These are phyloP conservation scores for Ceriagrion tenellum DNA, from an alignment of 2,888 invertebrate genomes.

Conservation along the genomic window DNA sequence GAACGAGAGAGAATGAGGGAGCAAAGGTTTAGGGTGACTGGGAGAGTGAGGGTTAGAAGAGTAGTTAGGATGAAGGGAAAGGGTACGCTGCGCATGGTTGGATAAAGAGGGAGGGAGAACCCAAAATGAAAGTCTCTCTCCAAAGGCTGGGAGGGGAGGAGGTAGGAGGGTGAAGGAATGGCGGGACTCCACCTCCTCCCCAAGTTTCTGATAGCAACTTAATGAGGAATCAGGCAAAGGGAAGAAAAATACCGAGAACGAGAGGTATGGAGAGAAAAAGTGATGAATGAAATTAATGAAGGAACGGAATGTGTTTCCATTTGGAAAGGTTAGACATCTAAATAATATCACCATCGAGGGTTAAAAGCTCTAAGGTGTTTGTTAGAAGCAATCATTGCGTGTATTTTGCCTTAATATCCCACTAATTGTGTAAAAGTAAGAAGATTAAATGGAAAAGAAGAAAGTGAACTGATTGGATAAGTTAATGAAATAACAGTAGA, in stretches of 20 bases:
- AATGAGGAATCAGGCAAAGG: conserved; percentile 2
- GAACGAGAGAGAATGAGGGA: background rate
- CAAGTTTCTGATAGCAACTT: conserved; percentile 10
- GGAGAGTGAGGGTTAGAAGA: background rate
- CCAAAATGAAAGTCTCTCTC: background rate
- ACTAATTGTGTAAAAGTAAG: background rate
- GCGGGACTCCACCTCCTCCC: background rate
- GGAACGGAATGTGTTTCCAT: conserved; percentile 10
- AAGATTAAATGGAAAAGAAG: background rate
- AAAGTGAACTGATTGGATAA: background rate
- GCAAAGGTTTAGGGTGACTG: background rate
- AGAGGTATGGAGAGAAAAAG: background rate
- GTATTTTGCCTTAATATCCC: background rate
- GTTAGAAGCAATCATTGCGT: background rate
- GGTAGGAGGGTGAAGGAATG: background rate
- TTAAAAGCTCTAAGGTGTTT: background rate
- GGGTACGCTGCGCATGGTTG: background rate
- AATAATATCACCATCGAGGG: background rate
- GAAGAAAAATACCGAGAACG: background rate
- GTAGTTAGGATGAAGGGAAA: no score
- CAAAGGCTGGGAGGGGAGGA: background rate
- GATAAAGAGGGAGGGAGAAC: background rate
- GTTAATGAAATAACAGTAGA: background rate
- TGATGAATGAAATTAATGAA: background rate
- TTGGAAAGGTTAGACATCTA: conserved; percentile 18